Evolutionary conservation across 2,113 vertebrate genomes (phyloP), one percentile per base, ranked within the genome.

Genomic region (Poecilia latipinna): DNA sequence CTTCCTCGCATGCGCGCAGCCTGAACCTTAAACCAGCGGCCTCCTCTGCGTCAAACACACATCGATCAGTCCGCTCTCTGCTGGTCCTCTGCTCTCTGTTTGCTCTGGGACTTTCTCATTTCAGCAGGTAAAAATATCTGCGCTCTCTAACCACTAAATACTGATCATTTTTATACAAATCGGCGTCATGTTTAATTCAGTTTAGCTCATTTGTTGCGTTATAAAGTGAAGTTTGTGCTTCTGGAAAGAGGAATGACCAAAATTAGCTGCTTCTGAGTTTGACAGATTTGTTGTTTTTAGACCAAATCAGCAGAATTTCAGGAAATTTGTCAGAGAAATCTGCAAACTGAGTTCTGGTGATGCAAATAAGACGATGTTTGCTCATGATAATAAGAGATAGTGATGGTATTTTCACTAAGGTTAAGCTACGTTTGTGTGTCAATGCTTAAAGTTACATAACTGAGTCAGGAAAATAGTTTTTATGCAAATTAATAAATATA

Each of bases 121-220:
- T 12, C 71, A 44, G 33, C 64, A 74, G 84, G 82, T 86, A 42
- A 75, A 79, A 12, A 11, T 48, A 15, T 1, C 61, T 19, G 1
- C 60, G 12, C 57, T 32, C 13, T 8, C 31, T 42, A 11, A 24
- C 28, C 17, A 13, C 37, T 35, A 10, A 12, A 8, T 32, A 2
- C n/a, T 26, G 13, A 44, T 3, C 3, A 24, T 42, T 33, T 57
- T 57, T 10, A 57, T 57, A n/a, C 19, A 62, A 62, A 19, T 62
- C 29, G 0, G 11, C 4, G 7, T 62, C 26, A 7, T 1, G 4
- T 62, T 62, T 62, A 62, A 32, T 8, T 62, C 6, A 57, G 7
- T 57, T 57, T 8, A 57, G 51, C 51, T 57, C 8, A 3, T 57
- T 57, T 15, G 1, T 6, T 62, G 19, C 7, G 29, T 31, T 31